A percentile compares a stretch with the other conserved stretches of the same genome.
Evolutionary conservation across 2,888 invertebrate genomes (phyloP).

Genomic region (Hetaerina titia): DNA sequence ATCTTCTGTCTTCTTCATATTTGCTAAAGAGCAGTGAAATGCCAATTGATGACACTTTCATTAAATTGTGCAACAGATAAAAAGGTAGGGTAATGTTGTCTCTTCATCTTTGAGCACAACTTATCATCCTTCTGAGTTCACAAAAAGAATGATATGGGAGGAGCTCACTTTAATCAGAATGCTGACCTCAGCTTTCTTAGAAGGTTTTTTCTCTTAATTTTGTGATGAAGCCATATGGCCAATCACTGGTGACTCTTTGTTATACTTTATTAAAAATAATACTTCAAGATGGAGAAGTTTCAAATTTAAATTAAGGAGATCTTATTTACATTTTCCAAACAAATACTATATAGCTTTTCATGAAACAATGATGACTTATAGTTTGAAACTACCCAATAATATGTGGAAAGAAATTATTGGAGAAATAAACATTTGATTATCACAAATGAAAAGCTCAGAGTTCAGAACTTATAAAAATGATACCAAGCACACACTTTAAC

Average conservation of each 20-base stretch:
- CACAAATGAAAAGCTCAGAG: not conserved
- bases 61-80: not conserved
- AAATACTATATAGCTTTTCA: not conserved
- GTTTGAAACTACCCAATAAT: not conserved
- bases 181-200: not conserved
- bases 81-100: not conserved
- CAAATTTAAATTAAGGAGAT: not conserved
- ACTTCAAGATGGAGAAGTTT: not conserved
- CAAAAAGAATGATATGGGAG: not conserved
- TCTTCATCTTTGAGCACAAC: not conserved
- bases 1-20: conserved; percentile 10
- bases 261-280: not conserved
- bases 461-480: not conserved
- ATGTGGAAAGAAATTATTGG: not conserved
- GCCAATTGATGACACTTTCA: not conserved
- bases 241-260: not conserved
- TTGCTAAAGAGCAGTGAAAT: not conserved
- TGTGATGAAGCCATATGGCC: not conserved
- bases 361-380: not conserved
- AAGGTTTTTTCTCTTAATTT: not conserved
- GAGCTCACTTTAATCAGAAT: not conserved
- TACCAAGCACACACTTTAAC: too few species aligned
- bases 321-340: not conserved
- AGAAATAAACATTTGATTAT: not conserved
- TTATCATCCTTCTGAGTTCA: not conserved